Evolutionary conservation across 1,140 invertebrate species (phyloP), one percentile per base, ranked within the genome.

Genomic region (Habropoda laboriosa): DNA sequence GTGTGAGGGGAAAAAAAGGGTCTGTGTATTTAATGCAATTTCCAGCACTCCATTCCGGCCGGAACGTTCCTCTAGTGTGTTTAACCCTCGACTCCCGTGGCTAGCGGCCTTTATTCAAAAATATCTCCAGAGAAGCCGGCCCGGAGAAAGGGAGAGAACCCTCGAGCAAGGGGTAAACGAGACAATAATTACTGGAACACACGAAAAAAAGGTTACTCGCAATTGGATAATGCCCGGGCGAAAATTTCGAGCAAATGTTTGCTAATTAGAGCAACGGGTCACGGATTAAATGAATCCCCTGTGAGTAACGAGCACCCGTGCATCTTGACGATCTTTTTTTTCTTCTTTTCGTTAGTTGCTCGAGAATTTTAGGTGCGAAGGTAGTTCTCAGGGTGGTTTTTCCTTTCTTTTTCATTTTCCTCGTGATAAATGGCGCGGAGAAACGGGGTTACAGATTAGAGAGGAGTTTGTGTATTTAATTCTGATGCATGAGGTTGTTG

Each of bases 21-120:
- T 7, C n/a, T 12, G 32, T 61, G 55, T 40, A 53, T 74, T 74
- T 74, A 74, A 74, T 63, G 35, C 58, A 53, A 74, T 74, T 74
- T 51, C 10, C 42, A 63, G 45, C 35, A 51, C 35, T 74, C 35
- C 24, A 74, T 74, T 64, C 45, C 45, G 58, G 18, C 18, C 24
- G 21, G 35, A 40, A 63, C 60, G 60, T 40, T 63, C 8, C 72
- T 40, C 24, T 32, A n/a, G 24, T 53, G n/a, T 60, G 42, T 51
- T 74, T 38, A 47, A 73, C n/a, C 27, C 55, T 27, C 32, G 42
- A 32, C 57, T 61, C 30, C n/a, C 45, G 30, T 13, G 57, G 21
- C 27, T 58, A 30, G 40, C 35, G 35, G 21, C 32, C 32, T 51
- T 63, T 74, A 63, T 40, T 63, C 60, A 64, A 64, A 64, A 63